Percentiles rank a stretch among this genome's conserved stretches.
These are phyloP conservation scores for Felis chaus DNA, from an alignment of 2,113 vertebrate species.

Conservation along the genomic window DNA sequence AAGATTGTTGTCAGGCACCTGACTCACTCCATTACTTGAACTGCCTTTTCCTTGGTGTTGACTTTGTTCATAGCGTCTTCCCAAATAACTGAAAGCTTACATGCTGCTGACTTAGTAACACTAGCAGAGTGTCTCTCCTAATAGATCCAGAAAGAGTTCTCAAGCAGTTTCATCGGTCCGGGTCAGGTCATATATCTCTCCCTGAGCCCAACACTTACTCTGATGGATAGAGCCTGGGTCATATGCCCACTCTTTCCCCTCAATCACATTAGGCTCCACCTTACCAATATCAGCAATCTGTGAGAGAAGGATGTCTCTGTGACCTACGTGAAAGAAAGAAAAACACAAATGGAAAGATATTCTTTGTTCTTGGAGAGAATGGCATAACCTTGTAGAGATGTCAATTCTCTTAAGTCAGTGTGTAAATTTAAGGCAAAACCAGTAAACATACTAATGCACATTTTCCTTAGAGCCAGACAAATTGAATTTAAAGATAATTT, in stretches of 20 bases:
- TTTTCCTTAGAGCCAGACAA: background rate
- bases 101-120: background rate
- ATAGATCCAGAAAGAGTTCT: background rate
- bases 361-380: background rate
- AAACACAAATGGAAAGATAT: background rate
- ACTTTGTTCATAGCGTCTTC: background rate
- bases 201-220: background rate
- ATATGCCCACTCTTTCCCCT: background rate
- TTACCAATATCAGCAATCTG: background rate
- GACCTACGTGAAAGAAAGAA: background rate
- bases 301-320: background rate
- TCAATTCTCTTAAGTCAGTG: background rate
- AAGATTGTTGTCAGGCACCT: background rate
- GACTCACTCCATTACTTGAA: background rate
- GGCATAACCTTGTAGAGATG: background rate
- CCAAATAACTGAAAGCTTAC: background rate
- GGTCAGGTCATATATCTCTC: background rate
- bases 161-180: background rate
- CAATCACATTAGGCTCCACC: background rate
- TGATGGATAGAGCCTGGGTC: background rate
- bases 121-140: background rate
- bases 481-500: slow-evolving; percentile 21
- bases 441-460: background rate
- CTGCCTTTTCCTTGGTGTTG: background rate
- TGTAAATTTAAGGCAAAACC: background rate